Percentiles rank a stretch among this genome's conserved stretches.
phyloP scores from a whole-genome alignment of 2,797 vertebrate genomes.

The Remorina albescens region DNA sequence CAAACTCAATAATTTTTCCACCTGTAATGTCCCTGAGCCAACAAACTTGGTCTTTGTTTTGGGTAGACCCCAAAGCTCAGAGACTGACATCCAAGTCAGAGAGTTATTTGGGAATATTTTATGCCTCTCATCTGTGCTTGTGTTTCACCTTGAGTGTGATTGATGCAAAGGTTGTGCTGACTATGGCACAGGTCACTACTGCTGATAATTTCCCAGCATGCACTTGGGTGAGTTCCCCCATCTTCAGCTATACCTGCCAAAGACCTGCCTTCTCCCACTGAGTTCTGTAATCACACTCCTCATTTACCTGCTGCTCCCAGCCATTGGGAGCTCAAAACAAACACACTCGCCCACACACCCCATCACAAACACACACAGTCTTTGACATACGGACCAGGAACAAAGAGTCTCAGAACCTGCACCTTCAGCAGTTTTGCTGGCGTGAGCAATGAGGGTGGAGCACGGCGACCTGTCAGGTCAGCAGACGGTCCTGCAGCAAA shows the following conservation, averaged over 20 bases:
- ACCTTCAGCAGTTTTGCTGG: conserved; percentile 56
- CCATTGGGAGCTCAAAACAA: conserved; percentile 51
- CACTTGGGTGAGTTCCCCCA: conserved; percentile 58
- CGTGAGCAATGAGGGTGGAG: conserved; percentile 53
- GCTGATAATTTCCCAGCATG: conserved; percentile 78
- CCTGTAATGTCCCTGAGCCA: background rate
- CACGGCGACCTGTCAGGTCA: conserved; percentile 58
- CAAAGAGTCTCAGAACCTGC: conserved; percentile 22
- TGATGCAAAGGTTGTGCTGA: conserved; percentile 68
- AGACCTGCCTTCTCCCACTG: conserved; percentile 90
- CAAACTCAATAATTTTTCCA: background rate
- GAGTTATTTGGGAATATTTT: conserved; percentile 68
- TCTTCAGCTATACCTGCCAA: conserved; percentile 86
- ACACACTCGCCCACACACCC: conserved; percentile 20
- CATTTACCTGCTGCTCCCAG: conserved; percentile 67
- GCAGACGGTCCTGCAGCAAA: conserved; percentile 74
- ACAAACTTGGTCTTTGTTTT: background rate
- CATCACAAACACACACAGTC: conserved; percentile 18
- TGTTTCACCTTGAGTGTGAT: conserved; percentile 71
- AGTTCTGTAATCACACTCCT: conserved; percentile 79
- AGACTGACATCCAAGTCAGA: conserved; percentile 40
- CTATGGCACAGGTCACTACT: conserved; percentile 67
- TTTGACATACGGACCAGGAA: conserved; percentile 31
- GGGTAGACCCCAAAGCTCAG: conserved; percentile 3
- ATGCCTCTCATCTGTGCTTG: conserved; percentile 52